A percentile compares a stretch with the other conserved stretches of the same genome.
Evolutionary conservation across 1,140 invertebrate species (phyloP).

Genomic region (Eumeta japonica): DNA sequence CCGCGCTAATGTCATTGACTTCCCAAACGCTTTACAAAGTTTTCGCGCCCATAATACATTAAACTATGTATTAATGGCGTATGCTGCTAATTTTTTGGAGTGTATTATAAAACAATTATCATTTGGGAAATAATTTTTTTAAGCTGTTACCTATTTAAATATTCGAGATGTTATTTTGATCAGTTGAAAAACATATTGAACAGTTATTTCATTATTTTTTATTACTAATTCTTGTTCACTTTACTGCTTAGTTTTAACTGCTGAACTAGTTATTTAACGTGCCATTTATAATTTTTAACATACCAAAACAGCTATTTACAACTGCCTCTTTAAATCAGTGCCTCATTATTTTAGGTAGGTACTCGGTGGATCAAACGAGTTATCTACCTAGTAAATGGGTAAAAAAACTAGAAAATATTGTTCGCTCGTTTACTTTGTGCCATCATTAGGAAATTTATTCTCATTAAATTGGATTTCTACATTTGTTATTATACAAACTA

Average conservation of each 20-base stretch:
- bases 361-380: constrained; percentile 1
- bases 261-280: no score
- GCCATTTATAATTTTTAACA: no score
- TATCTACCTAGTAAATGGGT: constrained; percentile 1
- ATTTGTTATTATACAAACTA: background rate
- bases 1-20: constrained; percentile 1
- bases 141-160: no score
- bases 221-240: no score
- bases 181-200: no score
- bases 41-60: background rate
- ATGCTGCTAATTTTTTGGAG: constrained; percentile 1
- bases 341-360: no score
- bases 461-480: constrained; percentile 1
- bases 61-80: constrained; percentile 1
- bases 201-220: no score
- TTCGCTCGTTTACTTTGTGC: background rate
- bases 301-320: no score
- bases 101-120: constrained; percentile 1
- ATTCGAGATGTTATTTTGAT: no score
- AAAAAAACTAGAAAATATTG: constrained; percentile 1
- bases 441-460: constrained; percentile 1
- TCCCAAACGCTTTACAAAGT: background rate
- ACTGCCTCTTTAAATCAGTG: no score
- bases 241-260: no score
- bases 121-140: no score